phyloP scores from a whole-genome alignment of 2,888 invertebrate genomes.

The Amphipoea lucens region DNA sequence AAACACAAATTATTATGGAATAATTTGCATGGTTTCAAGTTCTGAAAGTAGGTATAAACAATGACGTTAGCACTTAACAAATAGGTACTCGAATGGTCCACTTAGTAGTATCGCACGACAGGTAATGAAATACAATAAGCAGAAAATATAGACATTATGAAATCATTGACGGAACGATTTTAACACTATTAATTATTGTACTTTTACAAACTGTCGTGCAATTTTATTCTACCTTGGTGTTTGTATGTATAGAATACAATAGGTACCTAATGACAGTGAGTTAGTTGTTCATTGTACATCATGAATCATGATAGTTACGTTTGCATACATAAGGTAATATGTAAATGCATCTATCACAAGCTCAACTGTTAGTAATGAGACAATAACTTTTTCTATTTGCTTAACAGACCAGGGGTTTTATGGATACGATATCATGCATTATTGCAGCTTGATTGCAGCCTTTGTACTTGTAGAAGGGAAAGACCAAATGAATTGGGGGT shows the following conservation, averaged over 20 bases:
- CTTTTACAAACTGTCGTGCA: not conserved
- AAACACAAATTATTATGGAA: not conserved
- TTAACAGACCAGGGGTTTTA: no score
- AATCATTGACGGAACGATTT: not conserved
- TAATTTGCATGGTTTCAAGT: not conserved
- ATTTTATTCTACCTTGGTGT: not conserved
- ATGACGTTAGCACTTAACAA: not conserved
- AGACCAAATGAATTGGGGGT: not conserved
- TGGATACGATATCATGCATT: no score
- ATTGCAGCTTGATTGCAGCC: no score
- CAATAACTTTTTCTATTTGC: no score
- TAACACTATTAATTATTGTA: not conserved
- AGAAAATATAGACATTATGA: no score
- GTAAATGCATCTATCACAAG: no score
- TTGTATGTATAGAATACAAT: not conserved
- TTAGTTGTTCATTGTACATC: not conserved
- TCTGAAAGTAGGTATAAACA: conserved; percentile 5
- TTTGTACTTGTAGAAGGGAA: not conserved
- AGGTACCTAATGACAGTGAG: not conserved
- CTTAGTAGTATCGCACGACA: not conserved
- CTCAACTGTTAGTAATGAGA: no score
- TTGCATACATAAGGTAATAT: not conserved
- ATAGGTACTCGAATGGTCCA: not conserved
- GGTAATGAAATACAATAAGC: not conserved
- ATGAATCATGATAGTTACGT: not conserved